These are phyloP conservation scores for Callipepla squamata DNA, from an alignment of 2,113 vertebrate genomes.

Conservation along the genomic window DNA sequence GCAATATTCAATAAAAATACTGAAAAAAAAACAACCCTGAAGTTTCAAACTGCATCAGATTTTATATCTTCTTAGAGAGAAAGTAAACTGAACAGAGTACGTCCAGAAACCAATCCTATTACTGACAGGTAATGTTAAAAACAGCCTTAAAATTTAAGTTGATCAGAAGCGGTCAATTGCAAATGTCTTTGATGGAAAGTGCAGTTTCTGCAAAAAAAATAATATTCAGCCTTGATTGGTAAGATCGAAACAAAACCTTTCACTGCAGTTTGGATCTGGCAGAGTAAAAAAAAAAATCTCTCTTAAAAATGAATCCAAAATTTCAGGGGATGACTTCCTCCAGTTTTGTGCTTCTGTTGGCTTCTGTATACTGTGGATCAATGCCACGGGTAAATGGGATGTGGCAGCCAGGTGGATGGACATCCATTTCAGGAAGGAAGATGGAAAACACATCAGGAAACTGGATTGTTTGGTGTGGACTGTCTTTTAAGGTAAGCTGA, in stretches of 20 bases:
- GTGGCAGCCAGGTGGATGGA: neutral
- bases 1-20: neutral
- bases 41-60: neutral
- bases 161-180: neutral
- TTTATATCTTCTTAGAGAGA: neutral
- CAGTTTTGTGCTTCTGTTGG: neutral
- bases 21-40: neutral
- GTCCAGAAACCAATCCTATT: neutral
- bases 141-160: neutral
- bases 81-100: neutral
- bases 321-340: neutral
- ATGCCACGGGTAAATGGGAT: neutral
- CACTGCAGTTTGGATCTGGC: neutral
- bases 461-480: neutral
- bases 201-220: neutral
- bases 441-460: neutral
- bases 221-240: neutral
- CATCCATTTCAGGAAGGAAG: neutral
- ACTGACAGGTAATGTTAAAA: neutral
- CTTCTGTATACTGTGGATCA: neutral
- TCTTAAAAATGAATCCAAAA: neutral
- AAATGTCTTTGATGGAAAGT: slow-evolving; percentile 18
- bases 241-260: neutral
- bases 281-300: neutral
- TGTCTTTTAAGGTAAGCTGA: neutral